Evolutionary conservation across 30 jellyfish, hydroid and myxozoan species (phyloP).

Genomic region (Chironex yamaguchii): DNA sequence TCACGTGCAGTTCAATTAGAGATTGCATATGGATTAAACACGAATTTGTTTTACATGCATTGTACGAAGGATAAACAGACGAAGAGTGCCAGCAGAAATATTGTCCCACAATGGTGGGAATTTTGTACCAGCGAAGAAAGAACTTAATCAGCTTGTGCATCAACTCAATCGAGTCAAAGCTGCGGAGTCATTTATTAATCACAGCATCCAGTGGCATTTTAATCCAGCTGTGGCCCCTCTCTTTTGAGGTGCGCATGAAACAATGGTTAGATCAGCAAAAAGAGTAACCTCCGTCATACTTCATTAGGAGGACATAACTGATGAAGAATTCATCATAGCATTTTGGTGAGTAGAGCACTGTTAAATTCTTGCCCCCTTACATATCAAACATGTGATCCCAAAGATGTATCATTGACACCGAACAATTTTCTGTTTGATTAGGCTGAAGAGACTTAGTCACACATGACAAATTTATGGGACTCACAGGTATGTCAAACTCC

Average conservation of each 20-base stretch:
- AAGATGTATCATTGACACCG: too few species aligned
- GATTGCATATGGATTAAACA: background rate
- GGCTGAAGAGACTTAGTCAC: too few species aligned
- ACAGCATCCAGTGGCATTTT: background rate
- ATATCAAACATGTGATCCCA: too few species aligned
- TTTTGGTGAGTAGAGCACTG: too few species aligned
- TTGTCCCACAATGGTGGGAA: background rate
- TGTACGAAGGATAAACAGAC: background rate
- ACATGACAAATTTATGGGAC: background rate
- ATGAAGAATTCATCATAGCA: too few species aligned
- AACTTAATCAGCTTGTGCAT: background rate
- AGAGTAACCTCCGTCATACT: too few species aligned
- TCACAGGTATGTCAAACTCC: background rate
- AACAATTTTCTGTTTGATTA: too few species aligned
- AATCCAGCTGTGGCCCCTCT: too few species aligned
- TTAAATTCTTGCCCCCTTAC: too few species aligned
- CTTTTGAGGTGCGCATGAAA: too few species aligned
- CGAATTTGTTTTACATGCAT: background rate
- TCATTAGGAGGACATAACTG: too few species aligned
- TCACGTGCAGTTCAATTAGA: background rate
- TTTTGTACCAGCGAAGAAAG: background rate
- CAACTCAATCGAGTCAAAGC: background rate
- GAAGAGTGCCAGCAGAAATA: background rate
- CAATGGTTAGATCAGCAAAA: too few species aligned
- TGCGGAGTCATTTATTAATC: background rate